phyloP scores from a whole-genome alignment of 2,888 invertebrate genomes.

The Carterocephalus palaemon region DNA sequence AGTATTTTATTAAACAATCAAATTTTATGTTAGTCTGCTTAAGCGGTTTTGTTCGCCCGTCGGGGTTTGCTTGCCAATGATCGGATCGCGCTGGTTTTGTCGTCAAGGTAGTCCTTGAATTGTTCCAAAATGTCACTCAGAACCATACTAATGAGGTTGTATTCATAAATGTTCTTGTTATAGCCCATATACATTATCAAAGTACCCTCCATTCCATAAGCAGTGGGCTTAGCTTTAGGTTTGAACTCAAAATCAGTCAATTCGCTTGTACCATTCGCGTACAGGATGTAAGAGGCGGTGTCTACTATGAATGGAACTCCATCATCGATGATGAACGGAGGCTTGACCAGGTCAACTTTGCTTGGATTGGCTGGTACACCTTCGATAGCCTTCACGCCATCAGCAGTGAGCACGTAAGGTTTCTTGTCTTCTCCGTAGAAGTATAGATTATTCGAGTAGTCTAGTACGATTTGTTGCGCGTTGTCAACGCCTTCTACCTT shows the following conservation, averaged over 20 bases:
- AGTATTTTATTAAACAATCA: too few relatives aligned
- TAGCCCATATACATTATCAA: slow-evolving; percentile 52
- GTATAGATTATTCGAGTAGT: slow-evolving; percentile 51
- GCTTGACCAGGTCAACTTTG: slow-evolving; percentile 42
- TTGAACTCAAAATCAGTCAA: slow-evolving; percentile 35
- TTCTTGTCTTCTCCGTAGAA: slow-evolving; percentile 46
- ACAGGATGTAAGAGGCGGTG: slow-evolving; percentile 40
- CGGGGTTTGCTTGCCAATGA: slow-evolving; percentile 40
- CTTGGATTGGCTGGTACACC: slow-evolving; percentile 47
- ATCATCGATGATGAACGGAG: slow-evolving; percentile 44
- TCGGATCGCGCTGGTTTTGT: slow-evolving; percentile 40
- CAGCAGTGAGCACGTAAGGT: slow-evolving; percentile 39
- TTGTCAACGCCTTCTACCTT: slow-evolving; percentile 43
- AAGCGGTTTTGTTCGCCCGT: neutral
- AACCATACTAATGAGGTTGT: slow-evolving; percentile 41
- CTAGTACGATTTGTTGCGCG: slow-evolving; percentile 52
- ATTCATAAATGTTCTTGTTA: slow-evolving; percentile 59
- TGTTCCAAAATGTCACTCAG: slow-evolving; percentile 33
- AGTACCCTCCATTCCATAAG: slow-evolving; percentile 48
- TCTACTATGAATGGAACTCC: slow-evolving; percentile 44
- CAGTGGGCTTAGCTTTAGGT: slow-evolving; percentile 42
- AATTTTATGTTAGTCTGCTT: neutral
- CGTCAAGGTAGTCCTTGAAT: slow-evolving; percentile 37
- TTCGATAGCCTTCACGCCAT: slow-evolving; percentile 43
- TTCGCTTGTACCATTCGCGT: slow-evolving; percentile 47